phyloP scores from a whole-genome alignment of 2,888 invertebrate genomes.

The Platerodrilus igneus region DNA sequence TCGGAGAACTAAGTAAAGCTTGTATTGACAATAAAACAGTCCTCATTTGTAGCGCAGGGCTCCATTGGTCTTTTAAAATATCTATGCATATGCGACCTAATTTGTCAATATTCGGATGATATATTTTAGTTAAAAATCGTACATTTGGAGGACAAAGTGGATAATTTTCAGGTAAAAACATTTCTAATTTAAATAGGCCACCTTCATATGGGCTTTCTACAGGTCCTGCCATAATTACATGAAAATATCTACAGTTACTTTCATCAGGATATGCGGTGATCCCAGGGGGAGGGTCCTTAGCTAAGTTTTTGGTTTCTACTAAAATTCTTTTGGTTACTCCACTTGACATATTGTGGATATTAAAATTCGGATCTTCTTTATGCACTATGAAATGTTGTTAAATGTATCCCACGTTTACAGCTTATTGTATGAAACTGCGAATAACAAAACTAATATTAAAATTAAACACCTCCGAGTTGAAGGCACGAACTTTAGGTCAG shows the following conservation, averaged over 20 bases:
- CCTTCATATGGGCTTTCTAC: conserved; percentile 97
- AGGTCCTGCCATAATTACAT: conserved; percentile 92
- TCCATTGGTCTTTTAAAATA: conserved; percentile 98
- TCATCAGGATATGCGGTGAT: conserved; percentile 96
- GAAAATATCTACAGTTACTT: conserved; percentile 93
- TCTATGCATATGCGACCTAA: conserved; percentile 98
- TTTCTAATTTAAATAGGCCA: conserved; percentile 94
- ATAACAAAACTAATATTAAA: no score
- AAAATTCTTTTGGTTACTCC: conserved; percentile 77
- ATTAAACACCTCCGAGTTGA: no score
- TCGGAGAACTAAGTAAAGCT: conserved; percentile 95
- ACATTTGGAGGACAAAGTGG: conserved; percentile 99
- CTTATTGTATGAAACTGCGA: no score
- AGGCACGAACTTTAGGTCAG: no score
- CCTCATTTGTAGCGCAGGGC: conserved; percentile 97
- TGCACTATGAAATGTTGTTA: no score
- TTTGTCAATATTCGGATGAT: conserved; percentile 99
- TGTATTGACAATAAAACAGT: conserved; percentile 98
- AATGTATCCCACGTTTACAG: no score
- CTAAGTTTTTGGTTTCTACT: conserved; percentile 95
- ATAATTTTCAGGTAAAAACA: conserved; percentile 99
- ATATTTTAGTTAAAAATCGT: conserved; percentile 98
- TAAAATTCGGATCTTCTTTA: no score
- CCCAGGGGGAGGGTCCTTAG: conserved; percentile 97
- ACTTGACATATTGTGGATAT: conserved; percentile 26